Percentiles rank a stretch among this genome's conserved stretches.
Conservation (phyloP, 2,797 vertebrate species). For the Champsocephalus gunnari region DNA sequence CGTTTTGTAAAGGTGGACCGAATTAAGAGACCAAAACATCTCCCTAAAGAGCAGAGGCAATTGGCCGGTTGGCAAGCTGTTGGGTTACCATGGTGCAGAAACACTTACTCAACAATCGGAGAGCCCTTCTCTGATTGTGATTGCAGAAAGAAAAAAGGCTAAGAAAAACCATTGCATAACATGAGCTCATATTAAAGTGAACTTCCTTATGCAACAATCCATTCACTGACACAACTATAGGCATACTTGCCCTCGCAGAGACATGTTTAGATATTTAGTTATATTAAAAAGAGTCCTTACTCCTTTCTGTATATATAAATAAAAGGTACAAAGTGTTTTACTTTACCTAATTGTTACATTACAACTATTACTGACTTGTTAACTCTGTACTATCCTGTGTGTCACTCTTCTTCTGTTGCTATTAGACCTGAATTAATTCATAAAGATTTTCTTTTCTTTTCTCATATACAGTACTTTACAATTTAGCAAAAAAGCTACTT, state of each 20-base stretch:
- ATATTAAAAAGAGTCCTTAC: too few species aligned
- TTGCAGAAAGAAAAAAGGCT: background rate
- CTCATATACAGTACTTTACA: background rate
- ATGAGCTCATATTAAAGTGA: background rate
- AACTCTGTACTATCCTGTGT: too few species aligned
- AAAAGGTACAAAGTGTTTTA: too few species aligned
- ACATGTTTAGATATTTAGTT: too few species aligned
- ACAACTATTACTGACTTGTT: too few species aligned
- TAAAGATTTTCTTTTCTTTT: too few species aligned
- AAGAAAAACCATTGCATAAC: background rate
- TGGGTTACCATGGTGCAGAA: slow-evolving; percentile 51
- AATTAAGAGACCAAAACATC: slow-evolving; percentile 15
- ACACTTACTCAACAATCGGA: slow-evolving; percentile 42
- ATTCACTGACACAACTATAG: background rate
- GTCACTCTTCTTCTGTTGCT: too few species aligned
- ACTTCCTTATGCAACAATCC: background rate
- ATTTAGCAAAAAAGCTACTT: background rate
- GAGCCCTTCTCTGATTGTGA: slow-evolving; percentile 18
- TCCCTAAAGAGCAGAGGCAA: slow-evolving; percentile 25
- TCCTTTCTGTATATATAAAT: too few species aligned
- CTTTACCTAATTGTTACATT: too few species aligned
- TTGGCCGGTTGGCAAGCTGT: slow-evolving; percentile 2
- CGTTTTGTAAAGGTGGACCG: background rate
- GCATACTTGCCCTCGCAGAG: too few species aligned
- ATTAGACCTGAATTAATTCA: too few species aligned